Evolutionary conservation across 2,797 vertebrate species (phyloP), one percentile per base, ranked within the genome.

Genomic region (Acanthiza pusilla): DNA sequence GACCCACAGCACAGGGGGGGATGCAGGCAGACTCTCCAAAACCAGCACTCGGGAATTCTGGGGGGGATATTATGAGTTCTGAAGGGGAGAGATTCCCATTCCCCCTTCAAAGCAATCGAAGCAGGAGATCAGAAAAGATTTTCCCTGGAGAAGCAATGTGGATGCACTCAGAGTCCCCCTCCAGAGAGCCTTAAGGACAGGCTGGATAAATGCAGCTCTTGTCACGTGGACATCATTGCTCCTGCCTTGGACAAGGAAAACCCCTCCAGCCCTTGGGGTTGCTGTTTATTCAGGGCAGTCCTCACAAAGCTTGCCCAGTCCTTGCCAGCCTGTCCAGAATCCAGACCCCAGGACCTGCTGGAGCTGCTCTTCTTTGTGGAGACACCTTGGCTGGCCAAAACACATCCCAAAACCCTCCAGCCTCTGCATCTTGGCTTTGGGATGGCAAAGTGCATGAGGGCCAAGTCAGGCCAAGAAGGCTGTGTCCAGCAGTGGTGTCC

Each of bases 191-290:
- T 34, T 32, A 30, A 53, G 63, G 54, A 34, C 10, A 67, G n/a
- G 21, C 29, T 61, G 43, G 43, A 38, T 20, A 73, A 83, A 88
- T 17, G 34, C 36, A 79, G 45, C 42, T 57, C 2, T 21, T 34
- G 17, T 47, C 26, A 16, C 0, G 0, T 34, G 60, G 63, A 30
- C 36, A 26, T 16, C 2, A 8, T 8, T 71, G 36, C 40, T 76
- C 27, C 79, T 83, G 43, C 68, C 51, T 54, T 48, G 23, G 67
- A 32, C 27, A 16, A 81, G 60, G 32, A 95, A 78, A 82, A 21
- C 29, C 55, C 68, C 57, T 7, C 34, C 72, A 70, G 26, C 26
- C 51, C 72, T 47, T 50, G 50, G 15, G 15, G 27, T 6, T 65
- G 38, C 36, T 48, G 10, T 63, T 90, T 71, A 45, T 30, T 54